These are phyloP conservation scores for Pelodytes ibericus DNA, from an alignment of 2,797 vertebrate species.

Conservation along the genomic window DNA sequence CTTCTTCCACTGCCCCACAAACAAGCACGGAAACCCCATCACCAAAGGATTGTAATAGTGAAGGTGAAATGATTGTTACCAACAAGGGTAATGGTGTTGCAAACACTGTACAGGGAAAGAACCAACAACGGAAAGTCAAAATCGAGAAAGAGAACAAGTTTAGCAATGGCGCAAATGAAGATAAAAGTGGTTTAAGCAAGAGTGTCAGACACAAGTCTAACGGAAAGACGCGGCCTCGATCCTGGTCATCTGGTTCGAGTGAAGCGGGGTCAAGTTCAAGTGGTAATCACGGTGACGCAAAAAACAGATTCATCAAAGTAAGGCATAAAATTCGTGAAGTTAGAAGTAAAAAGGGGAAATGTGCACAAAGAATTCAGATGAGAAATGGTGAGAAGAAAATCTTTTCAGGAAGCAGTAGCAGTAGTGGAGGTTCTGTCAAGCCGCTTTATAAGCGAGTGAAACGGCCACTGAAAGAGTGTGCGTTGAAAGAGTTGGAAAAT, in stretches of 20 bases:
- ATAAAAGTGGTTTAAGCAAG: slow-evolving; percentile 78
- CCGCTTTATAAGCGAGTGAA: slow-evolving; percentile 91
- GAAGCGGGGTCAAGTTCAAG: slow-evolving; percentile 96
- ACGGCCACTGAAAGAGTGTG: slow-evolving; percentile 84
- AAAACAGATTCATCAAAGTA: slow-evolving; percentile 84
- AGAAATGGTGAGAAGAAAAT: slow-evolving; percentile 80
- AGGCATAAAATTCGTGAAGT: slow-evolving; percentile 90
- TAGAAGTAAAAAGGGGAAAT: slow-evolving; percentile 82
- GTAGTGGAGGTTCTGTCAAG: slow-evolving; percentile 74
- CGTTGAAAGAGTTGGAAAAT: slow-evolving; percentile 78
- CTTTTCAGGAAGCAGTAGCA: slow-evolving; percentile 63
- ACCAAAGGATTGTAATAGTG: slow-evolving; percentile 95
- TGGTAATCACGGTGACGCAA: slow-evolving; percentile 86
- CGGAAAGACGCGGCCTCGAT: slow-evolving; percentile 88
- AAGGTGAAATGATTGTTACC: slow-evolving; percentile 85
- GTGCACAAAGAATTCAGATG: slow-evolving; percentile 81
- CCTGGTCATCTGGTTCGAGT: slow-evolving; percentile 97
- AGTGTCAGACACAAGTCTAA: slow-evolving; percentile 85
- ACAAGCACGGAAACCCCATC: slow-evolving; percentile 97
- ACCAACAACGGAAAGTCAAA: slow-evolving; percentile 80
- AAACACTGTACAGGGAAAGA: slow-evolving; percentile 70
- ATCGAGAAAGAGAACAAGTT: slow-evolving; percentile 89
- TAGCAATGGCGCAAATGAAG: slow-evolving; percentile 73
- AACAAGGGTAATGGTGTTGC: slow-evolving; percentile 69
- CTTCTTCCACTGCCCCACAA: slow-evolving; percentile 92